A percentile compares a stretch with the other conserved stretches of the same genome.
Conservation (phyloP, 2,113 vertebrate species). For the Hippocampus abdominalis region DNA sequence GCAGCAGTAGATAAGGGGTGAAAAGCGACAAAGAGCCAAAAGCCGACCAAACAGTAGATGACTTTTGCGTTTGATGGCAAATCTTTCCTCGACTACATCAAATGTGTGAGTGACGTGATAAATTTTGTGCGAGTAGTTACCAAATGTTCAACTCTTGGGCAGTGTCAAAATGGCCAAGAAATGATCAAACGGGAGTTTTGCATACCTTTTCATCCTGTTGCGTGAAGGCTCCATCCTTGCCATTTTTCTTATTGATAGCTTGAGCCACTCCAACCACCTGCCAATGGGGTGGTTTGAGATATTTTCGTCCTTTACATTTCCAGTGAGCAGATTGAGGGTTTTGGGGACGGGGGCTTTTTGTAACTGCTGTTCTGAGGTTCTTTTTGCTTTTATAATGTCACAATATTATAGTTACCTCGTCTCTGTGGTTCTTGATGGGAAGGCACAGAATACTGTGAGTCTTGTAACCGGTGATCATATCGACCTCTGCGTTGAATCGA, state of each 20-base stretch:
- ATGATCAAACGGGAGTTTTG: not conserved
- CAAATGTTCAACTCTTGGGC: no score
- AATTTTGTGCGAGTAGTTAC: no score
- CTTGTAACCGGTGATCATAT: constrained; percentile 96
- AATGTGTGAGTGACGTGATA: no score
- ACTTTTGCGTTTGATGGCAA: no score
- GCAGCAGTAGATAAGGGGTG: no score
- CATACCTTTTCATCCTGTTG: constrained; percentile 96
- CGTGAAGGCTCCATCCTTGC: constrained; percentile 84
- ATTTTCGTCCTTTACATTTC: not conserved
- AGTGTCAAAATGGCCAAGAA: not conserved
- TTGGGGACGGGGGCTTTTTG: not conserved
- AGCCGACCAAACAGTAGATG: no score
- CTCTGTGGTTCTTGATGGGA: constrained; percentile 96
- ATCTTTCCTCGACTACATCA: no score
- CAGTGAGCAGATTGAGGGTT: not conserved
- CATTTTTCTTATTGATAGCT: constrained; percentile 96
- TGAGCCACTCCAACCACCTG: constrained; percentile 97
- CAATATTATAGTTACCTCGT: constrained; percentile 75
- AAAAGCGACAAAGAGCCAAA: no score
- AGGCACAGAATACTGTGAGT: constrained; percentile 97
- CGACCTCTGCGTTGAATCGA: constrained; percentile 95
- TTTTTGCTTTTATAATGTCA: not conserved
- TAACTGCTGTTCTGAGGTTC: not conserved
- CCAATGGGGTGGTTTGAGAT: not conserved